Base-by-base conservation (phyloP, 2,797 vertebrate genomes). In the Aeoliscus strigatus region DNA sequence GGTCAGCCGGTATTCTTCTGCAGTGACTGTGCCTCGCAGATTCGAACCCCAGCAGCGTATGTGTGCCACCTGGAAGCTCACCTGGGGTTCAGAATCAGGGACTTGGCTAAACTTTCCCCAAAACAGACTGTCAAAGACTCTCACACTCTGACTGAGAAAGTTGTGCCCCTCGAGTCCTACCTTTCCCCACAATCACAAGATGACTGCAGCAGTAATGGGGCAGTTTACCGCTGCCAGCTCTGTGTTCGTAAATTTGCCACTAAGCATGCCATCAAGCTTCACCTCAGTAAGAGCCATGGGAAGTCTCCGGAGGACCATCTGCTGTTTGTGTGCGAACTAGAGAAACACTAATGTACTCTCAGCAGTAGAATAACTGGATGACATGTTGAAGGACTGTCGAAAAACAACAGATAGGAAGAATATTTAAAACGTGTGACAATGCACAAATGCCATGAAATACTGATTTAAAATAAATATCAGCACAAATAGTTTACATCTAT, bases 1-100 rank as follows among this genome's bases (percentile, higher is more conserved):
- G 92, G 94, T 53, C 93, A 96, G 68, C 94, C 96, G 0, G 88
- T 93, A 77, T 99, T 99, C 88, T 98, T 94, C 89, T 99, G 96
- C 79, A 96, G 94, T 14, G 96, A 99, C 86, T 99, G 96, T 61
- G 92, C 94, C 18, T 94, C 93, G 2, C 96, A 98, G 85, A 94
- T 98, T 84, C 91, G 96, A 82, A 94, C 93, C 87, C 93, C 94
- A 47, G 91, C 94, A 31, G 93, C 94, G 0, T 98, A 99, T 26
- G 91, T 98, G 72, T 90, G 92, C 80, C 96, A 99, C 85, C 91
- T 99, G 58, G 96, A 99, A 80, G 92, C 94, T 26, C 96, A 99
- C 82, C 87, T 99, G 65, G 94, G 96, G 71, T 99, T 99, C 87
- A 90, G 92, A 83, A 89, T 98, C 67, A 90, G 91, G 78, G 96